Evolutionary conservation across 2,888 invertebrate species (phyloP).

Genomic region (Eilema caniola): DNA sequence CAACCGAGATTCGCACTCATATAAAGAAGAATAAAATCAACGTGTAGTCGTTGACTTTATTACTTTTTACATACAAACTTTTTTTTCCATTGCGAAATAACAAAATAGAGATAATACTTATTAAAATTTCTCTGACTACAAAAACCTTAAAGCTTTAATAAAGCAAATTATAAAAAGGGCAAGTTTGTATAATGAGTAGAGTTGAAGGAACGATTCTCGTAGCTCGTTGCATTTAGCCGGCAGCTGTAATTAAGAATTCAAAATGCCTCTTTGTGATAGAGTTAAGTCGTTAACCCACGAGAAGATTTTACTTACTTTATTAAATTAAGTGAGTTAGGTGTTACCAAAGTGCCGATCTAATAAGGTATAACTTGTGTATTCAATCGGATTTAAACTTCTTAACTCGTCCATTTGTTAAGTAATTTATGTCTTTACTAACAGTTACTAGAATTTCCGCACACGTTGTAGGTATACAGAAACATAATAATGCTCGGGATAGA

Average conservation of each 20-base stretch:
- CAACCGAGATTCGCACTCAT: background rate
- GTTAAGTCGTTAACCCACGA: slow-evolving; percentile 68
- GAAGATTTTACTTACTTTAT: slow-evolving; percentile 67
- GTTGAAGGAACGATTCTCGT: slow-evolving; percentile 66
- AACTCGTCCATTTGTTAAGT: slow-evolving; percentile 28
- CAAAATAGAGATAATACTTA: background rate
- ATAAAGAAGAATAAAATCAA: too few relatives aligned
- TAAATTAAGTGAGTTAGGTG: slow-evolving; percentile 60
- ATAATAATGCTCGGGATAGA: too few relatives aligned
- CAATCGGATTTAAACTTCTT: slow-evolving; percentile 34
- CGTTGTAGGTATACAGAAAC: background rate
- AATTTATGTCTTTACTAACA: slow-evolving; percentile 16
- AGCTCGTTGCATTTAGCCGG: slow-evolving; percentile 74
- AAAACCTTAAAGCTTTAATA: slow-evolving; percentile 50
- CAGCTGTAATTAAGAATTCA: slow-evolving; percentile 82
- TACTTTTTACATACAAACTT: too few relatives aligned
- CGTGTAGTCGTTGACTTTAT: too few relatives aligned
- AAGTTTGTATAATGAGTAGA: slow-evolving; percentile 45
- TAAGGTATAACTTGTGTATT: slow-evolving; percentile 46
- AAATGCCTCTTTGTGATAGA: slow-evolving; percentile 76
- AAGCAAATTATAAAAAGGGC: slow-evolving; percentile 56
- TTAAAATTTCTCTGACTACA: slow-evolving; percentile 14
- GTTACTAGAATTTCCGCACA: background rate
- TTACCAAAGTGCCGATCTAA: slow-evolving; percentile 52
- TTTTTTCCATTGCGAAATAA: background rate